Conservation (phyloP, 2,113 vertebrate species). For the Aix galericulata region DNA sequence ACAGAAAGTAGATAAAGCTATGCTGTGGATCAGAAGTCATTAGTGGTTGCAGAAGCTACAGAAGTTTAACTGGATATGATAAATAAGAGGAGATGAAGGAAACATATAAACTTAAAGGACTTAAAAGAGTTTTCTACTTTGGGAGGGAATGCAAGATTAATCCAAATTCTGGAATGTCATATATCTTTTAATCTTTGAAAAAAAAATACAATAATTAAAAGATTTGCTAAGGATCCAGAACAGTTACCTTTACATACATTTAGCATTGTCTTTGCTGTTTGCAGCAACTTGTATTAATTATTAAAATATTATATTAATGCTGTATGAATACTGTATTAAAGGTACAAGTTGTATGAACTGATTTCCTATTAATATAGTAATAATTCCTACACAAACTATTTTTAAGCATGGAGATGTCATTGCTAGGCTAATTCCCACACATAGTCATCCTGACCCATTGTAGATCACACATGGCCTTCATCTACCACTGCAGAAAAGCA, state of each 20-base stretch:
- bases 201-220: neutral
- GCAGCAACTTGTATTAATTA: neutral
- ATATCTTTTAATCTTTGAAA: neutral
- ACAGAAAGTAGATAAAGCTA: neutral
- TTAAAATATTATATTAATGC: neutral
- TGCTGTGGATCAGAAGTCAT: neutral
- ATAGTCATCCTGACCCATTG: too few relatives aligned
- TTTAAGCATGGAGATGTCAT: neutral
- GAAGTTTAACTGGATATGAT: neutral
- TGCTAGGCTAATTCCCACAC: neutral
- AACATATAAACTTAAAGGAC: neutral
- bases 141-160: neutral
- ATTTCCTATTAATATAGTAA: neutral
- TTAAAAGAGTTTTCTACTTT: neutral
- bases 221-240: neutral
- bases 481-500: neutral
- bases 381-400: neutral
- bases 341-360: neutral
- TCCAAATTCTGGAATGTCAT: neutral
- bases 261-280: neutral
- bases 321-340: neutral
- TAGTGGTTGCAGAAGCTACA: neutral
- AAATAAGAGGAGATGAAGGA: neutral
- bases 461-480: neutral
- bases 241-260: neutral